Evolutionary conservation across 2,113 vertebrate species (phyloP).

Genomic region (Rhineura floridana): DNA sequence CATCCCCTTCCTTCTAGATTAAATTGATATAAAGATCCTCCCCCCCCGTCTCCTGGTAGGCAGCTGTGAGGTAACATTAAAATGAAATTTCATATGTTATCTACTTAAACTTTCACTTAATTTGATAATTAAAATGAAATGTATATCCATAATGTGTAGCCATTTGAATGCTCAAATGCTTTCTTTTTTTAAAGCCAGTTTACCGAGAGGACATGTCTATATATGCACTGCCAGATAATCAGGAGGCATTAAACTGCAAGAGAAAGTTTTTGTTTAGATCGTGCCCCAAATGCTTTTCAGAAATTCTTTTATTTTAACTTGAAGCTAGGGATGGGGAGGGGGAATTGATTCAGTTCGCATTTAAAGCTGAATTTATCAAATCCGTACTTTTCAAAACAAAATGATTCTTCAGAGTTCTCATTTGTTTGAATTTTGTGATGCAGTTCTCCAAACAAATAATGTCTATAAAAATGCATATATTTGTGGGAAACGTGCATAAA

Average conservation of each 20-base stretch:
- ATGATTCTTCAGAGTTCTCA: too few species aligned
- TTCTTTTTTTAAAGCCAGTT: background rate
- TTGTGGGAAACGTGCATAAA: too few species aligned
- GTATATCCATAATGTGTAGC: background rate
- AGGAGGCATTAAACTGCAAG: background rate
- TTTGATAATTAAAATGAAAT: background rate
- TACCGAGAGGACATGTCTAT: background rate
- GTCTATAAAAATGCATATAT: too few species aligned
- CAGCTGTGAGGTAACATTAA: background rate
- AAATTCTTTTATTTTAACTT: background rate
- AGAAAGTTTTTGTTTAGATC: background rate
- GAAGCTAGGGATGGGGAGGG: too few species aligned
- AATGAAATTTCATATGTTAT: background rate
- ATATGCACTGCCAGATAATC: background rate
- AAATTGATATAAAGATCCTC: background rate
- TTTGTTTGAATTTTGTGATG: too few species aligned
- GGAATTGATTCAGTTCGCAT: too few species aligned
- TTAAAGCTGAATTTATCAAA: too few species aligned
- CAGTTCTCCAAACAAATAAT: too few species aligned
- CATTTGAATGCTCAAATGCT: background rate
- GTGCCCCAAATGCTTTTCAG: background rate
- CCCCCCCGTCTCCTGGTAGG: background rate
- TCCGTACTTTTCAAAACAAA: too few species aligned
- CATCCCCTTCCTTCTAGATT: background rate
- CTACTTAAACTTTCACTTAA: background rate